phyloP scores from a whole-genome alignment of 2,113 vertebrate genomes.

The Hylia prasina region DNA sequence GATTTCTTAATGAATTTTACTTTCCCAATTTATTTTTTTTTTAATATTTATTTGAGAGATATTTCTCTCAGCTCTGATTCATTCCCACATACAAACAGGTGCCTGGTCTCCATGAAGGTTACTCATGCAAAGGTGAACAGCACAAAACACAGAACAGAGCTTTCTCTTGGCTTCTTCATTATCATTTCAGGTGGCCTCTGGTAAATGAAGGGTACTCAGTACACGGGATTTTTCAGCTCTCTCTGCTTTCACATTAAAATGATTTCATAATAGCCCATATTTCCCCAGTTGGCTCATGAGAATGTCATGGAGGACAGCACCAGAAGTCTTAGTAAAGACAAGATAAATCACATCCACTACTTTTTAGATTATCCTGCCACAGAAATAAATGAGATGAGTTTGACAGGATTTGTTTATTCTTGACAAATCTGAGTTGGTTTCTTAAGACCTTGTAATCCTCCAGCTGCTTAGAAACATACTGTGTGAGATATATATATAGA shows the following conservation, averaged over 20 bases:
- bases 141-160: not conserved
- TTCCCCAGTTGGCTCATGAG: constrained; percentile 16
- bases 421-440: constrained; percentile 25
- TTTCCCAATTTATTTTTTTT: not conserved
- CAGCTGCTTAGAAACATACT: not conserved
- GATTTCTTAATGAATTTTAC: not conserved
- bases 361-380: constrained; percentile 26
- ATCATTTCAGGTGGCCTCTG: not conserved
- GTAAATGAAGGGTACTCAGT: not conserved
- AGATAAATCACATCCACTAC: constrained; percentile 16
- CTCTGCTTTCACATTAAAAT: not conserved
- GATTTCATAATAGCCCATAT: not conserved
- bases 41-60: not conserved
- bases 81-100: not conserved
- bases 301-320: not conserved
- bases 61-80: not conserved
- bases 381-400: not conserved
- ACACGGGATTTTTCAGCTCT: not conserved
- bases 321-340: constrained; percentile 14
- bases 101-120: not conserved
- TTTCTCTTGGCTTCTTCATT: not conserved
- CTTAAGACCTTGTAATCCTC: constrained; percentile 20
- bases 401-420: constrained; percentile 40
- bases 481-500: not conserved
- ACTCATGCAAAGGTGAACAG: not conserved